phyloP scores from a whole-genome alignment of 2,797 vertebrate genomes.

The Etheostoma nigrum region DNA sequence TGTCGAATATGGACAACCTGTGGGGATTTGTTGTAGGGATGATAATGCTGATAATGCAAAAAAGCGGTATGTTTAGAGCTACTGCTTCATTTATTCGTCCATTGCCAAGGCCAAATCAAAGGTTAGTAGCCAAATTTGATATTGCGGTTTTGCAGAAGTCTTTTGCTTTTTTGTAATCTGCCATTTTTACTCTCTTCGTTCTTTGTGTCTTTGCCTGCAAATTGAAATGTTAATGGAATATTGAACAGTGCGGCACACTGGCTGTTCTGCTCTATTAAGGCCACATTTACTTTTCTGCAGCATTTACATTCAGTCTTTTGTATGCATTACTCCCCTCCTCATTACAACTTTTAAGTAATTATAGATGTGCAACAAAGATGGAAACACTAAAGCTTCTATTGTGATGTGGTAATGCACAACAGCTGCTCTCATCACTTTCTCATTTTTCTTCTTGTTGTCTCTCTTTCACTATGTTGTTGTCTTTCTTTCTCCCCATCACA shows the following conservation, averaged over 20 bases:
- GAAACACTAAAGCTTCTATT: conserved; percentile 47
- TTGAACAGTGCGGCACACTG: conserved; percentile 48
- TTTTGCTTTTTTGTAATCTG: conserved; percentile 33
- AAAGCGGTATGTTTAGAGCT: neutral
- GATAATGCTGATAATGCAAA: neutral
- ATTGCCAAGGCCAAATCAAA: conserved; percentile 2
- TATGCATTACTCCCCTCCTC: conserved; percentile 27
- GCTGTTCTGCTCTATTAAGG: conserved; percentile 42
- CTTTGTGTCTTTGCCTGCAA: conserved; percentile 43
- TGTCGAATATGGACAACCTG: conserved; percentile 30
- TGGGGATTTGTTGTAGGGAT: conserved; percentile 15
- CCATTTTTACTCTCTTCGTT: conserved; percentile 18
- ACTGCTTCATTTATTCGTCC: neutral
- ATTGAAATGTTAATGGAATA: conserved; percentile 66
- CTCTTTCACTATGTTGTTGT: conserved; percentile 21
- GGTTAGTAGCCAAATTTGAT: neutral
- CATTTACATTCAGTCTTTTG: conserved; percentile 39
- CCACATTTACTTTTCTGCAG: conserved; percentile 32
- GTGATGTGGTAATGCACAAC: conserved; percentile 29
- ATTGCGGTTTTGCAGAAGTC: neutral
- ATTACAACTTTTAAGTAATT: conserved; percentile 60
- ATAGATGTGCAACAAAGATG: conserved; percentile 56
- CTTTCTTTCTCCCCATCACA: conserved; percentile 14
- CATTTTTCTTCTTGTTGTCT: conserved; percentile 44
- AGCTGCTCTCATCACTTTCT: conserved; percentile 42